phyloP scores from a whole-genome alignment of 1,140 invertebrate species.

The Aradophagus sp. region DNA sequence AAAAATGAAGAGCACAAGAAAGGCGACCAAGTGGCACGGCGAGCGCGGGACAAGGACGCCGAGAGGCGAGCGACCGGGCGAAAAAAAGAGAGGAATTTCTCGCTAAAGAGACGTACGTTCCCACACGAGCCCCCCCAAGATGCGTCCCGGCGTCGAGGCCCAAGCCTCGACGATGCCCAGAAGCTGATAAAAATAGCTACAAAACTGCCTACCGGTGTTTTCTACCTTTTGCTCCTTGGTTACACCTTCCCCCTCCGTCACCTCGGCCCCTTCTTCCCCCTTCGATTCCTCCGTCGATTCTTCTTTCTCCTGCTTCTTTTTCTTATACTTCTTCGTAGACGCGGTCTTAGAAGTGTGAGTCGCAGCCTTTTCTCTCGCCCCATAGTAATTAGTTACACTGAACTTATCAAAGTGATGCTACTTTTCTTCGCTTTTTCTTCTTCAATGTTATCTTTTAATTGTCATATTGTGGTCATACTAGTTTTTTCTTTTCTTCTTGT shows the following conservation, averaged over 20 bases:
- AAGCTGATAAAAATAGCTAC: slow-evolving; percentile 76
- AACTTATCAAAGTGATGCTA: no score
- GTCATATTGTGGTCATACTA: no score
- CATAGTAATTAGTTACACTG: no score
- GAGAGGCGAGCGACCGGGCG: slow-evolving; percentile 13
- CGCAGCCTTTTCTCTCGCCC: no score
- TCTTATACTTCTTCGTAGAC: no score
- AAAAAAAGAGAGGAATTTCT: slow-evolving; percentile 53
- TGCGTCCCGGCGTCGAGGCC: slow-evolving; percentile 66
- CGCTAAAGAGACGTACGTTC: slow-evolving; percentile 74
- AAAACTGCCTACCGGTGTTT: slow-evolving; percentile 76
- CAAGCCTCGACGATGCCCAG: slow-evolving; percentile 72
- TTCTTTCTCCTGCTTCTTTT: slow-evolving; percentile 19
- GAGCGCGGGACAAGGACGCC: slow-evolving; percentile 28
- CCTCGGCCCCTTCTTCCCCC: slow-evolving; percentile 22
- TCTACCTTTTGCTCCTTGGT: slow-evolving; percentile 72
- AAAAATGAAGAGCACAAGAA: slow-evolving; percentile 58
- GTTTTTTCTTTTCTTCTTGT: no score
- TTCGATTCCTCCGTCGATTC: slow-evolving; percentile 39
- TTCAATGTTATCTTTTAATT: no score
- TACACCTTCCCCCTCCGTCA: slow-evolving; percentile 39
- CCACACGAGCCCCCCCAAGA: slow-evolving; percentile 75
- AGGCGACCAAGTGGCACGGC: slow-evolving; percentile 21
- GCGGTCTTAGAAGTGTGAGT: no score
- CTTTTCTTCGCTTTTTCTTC: no score